phyloP scores from a whole-genome alignment of 2,797 vertebrate species.

The Smutsia temminckii region DNA sequence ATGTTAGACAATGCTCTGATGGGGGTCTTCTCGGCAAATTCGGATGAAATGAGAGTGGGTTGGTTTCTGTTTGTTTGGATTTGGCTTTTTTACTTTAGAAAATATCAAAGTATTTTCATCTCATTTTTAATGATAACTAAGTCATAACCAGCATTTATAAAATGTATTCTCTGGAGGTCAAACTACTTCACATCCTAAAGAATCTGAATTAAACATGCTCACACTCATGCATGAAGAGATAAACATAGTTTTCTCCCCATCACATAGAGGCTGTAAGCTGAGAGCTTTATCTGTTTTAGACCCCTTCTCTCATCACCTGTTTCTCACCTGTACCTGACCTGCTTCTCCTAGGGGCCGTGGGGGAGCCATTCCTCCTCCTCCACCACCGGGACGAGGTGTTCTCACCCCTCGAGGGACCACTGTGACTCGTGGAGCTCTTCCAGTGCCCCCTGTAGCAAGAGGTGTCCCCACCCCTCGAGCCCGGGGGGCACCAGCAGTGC shows the following conservation, averaged over 20 bases:
- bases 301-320: background rate
- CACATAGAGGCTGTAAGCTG: background rate
- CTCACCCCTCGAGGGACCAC: constrained; percentile 90
- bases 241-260: background rate
- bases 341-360: constrained; percentile 90
- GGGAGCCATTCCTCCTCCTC: constrained; percentile 86
- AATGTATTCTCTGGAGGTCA: background rate
- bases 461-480: constrained; percentile 89
- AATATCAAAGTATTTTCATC: background rate
- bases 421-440: constrained; percentile 89
- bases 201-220: background rate
- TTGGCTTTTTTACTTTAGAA: background rate
- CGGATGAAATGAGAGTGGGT: background rate
- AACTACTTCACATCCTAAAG: background rate
- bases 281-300: background rate
- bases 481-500: constrained; percentile 87
- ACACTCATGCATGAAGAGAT: background rate
- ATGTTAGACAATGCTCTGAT: background rate
- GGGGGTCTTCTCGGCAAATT: background rate
- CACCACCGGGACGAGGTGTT: constrained; percentile 90
- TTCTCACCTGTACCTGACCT: background rate
- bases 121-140: background rate
- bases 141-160: background rate
- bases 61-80: background rate
- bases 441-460: constrained; percentile 88